Percentiles rank a stretch among this genome's conserved stretches.
phyloP scores from a whole-genome alignment of 1,140 invertebrate species.

The Heterodera schachtii region DNA sequence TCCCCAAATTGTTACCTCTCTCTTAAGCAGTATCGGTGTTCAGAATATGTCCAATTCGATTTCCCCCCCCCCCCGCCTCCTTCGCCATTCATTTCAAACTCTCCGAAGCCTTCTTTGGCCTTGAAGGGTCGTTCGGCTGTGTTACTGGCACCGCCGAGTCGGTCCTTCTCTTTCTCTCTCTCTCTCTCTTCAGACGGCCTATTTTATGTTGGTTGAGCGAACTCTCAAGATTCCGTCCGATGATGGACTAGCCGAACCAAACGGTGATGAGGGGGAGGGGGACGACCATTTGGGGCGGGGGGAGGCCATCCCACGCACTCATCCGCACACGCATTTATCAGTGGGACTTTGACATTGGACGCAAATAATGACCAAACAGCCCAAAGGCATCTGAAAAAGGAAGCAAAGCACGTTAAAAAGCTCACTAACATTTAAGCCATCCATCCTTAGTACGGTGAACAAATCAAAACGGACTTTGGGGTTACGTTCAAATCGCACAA shows the following conservation, averaged over 20 bases:
- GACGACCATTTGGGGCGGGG: no score
- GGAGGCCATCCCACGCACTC: background rate
- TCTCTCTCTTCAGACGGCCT: background rate
- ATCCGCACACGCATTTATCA: background rate
- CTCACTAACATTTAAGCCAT: no score
- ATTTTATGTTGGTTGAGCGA: background rate
- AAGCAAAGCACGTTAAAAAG: no score
- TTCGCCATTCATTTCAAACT: background rate
- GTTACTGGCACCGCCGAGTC: background rate
- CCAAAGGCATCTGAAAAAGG: background rate
- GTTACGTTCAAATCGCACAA: background rate
- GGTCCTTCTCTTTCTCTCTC: background rate
- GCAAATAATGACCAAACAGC: background rate
- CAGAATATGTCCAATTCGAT: background rate
- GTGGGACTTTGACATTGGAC: background rate
- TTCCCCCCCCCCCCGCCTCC: no score
- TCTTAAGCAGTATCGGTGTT: background rate
- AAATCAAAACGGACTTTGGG: background rate
- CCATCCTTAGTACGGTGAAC: background rate
- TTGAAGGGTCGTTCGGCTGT: background rate
- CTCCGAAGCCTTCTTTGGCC: background rate
- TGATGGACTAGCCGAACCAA: background rate
- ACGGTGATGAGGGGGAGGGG: background rate
- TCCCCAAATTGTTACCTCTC: no score
- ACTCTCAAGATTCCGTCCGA: background rate